phyloP scores from a whole-genome alignment of 2,888 invertebrate genomes.

The Venusia cambrica region DNA sequence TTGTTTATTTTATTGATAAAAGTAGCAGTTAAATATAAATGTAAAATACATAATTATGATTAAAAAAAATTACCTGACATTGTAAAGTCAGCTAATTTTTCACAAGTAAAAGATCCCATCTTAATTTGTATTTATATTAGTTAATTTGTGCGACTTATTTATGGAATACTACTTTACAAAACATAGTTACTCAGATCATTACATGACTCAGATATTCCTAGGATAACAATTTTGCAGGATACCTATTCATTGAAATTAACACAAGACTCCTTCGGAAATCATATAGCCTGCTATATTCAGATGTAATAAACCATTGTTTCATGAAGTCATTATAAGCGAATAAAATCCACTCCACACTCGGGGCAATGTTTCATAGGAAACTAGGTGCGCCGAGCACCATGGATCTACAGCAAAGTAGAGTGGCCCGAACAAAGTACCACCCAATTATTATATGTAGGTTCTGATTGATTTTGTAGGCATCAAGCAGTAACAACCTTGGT shows the following conservation, averaged over 20 bases:
- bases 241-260: conserved; percentile 3
- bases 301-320: conserved; percentile 29
- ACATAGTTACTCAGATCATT: no score
- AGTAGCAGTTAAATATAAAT: no score
- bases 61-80: no score
- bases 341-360: conserved; percentile 30
- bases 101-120: no score
- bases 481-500: no score
- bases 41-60: no score
- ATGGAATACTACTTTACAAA: no score
- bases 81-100: no score
- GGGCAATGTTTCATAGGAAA: conserved; percentile 23
- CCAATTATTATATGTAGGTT: not conserved
- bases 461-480: no score
- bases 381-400: conserved; percentile 18
- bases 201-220: not conserved
- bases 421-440: not conserved
- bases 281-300: conserved; percentile 10
- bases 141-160: no score
- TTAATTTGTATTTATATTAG: no score
- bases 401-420: conserved; percentile 4
- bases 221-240: not conserved
- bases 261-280: conserved; percentile 6
- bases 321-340: conserved; percentile 29
- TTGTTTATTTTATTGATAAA: no score